Base-by-base conservation (phyloP, 1,140 invertebrate genomes). In the Cherax quadricarinatus region DNA sequence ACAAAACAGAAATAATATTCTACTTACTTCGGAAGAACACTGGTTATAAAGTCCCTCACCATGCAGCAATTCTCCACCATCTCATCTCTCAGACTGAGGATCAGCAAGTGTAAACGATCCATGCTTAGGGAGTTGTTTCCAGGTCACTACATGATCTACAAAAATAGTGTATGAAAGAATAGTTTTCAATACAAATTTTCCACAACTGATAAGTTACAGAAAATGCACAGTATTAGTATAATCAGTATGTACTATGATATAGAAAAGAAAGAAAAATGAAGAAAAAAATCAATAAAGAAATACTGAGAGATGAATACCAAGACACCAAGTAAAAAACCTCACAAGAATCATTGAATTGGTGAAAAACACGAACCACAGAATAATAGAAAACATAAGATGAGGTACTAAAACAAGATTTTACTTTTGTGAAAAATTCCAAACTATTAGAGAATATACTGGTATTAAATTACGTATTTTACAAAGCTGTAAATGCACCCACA, bases 21-120 rank as follows among this genome's bases (percentile, higher is more conserved):
- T 14, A 91, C 82, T 86, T 70, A 91, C 89, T 86, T 91, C 4
- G 89, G 89, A n/a, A 91, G 83, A 10, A 62, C 9, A 24, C 41
- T 48, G 3, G 75, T 1, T n/a, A 91, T 66, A 48, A 49, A 80
- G 57, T 86, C 84, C 18, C 30, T 41, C 4, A 91, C 70, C 30
- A 91, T 79, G 48, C 81, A 14, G 30, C 83, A 86, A 57, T 91
- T 91, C 84, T 91, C 89, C 75, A 86, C 89, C 14, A 91, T 82
- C 75, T 91, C 89, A 48, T 91, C 89, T 84, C 89, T 60, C 5
- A 91, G 14, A 66, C 89, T 91, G 70, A 91, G 73, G 57, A 91
- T 62, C 51, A 53, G 84, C 49, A 91, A 73, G 84, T 91, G 89
- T 7, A 86, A 10, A n/a, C 60, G 53, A 83, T 91, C 89, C 89